These are phyloP conservation scores for Heterotilapia buettikoferi DNA, from an alignment of 2,113 vertebrate species.

Conservation along the genomic window DNA sequence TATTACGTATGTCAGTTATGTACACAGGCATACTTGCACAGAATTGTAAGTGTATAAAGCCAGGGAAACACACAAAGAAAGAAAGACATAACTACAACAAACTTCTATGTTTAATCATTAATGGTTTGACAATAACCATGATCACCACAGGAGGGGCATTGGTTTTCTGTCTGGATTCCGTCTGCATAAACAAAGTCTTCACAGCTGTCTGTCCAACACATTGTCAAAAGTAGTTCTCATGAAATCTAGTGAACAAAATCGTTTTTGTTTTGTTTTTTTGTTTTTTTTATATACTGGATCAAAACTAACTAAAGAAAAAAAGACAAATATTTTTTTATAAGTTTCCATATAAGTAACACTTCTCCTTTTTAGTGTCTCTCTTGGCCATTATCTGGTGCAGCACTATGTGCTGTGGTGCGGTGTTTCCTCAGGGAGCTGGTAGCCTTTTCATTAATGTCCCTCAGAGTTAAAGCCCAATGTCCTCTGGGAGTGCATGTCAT, in stretches of 20 bases:
- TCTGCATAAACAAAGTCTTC: not conserved
- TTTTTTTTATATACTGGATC: not conserved
- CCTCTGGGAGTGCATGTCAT: constrained; percentile 53
- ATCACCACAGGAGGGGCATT: constrained; percentile 31
- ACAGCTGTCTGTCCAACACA: not conserved
- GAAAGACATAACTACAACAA: constrained; percentile 70
- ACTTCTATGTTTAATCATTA: constrained; percentile 62
- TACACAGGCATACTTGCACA: not conserved
- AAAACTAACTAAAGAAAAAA: not conserved
- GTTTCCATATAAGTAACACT: not conserved
- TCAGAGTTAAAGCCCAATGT: constrained; percentile 40
- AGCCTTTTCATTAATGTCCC: constrained; percentile 63
- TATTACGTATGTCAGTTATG: constrained; percentile 68
- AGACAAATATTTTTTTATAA: not conserved
- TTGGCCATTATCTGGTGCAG: constrained; percentile 15
- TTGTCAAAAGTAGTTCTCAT: not conserved
- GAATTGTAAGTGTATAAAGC: not conserved
- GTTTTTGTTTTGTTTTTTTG: not conserved
- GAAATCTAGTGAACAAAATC: not conserved
- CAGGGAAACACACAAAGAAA: constrained; percentile 34
- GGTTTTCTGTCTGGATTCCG: constrained; percentile 13
- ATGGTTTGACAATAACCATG: constrained; percentile 51
- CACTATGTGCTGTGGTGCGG: not conserved
- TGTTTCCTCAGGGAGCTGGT: constrained; percentile 34
- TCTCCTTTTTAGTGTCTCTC: not conserved